Conservation (phyloP, 2,113 vertebrate species). For the Oncorhynchus keta region DNA sequence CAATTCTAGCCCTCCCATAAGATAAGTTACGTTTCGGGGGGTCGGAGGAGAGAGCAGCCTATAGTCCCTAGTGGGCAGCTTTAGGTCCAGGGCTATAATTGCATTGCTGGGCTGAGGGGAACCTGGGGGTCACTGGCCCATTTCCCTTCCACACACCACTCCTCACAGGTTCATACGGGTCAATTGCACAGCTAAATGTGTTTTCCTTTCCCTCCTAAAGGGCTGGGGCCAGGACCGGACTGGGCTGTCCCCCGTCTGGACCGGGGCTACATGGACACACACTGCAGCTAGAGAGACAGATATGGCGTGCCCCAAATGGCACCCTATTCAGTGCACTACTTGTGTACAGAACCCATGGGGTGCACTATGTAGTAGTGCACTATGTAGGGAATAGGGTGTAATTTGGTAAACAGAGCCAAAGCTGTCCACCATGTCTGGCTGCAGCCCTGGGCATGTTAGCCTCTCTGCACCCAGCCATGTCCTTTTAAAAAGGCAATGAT, state of each 20-base stretch:
- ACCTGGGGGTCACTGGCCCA: slow-evolving; percentile 70
- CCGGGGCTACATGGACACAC: slow-evolving; percentile 29
- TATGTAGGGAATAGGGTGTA: too few relatives aligned
- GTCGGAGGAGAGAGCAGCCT: slow-evolving; percentile 35
- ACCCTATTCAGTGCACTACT: too few relatives aligned
- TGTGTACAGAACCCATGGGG: too few relatives aligned
- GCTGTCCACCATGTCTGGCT: too few relatives aligned
- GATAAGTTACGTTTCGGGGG: neutral
- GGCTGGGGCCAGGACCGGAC: slow-evolving; percentile 37
- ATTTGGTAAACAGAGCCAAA: too few relatives aligned
- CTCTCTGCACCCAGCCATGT: too few relatives aligned
- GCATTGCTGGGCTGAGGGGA: slow-evolving; percentile 82
- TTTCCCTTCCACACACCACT: slow-evolving; percentile 31
- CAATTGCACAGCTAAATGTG: slow-evolving; percentile 75
- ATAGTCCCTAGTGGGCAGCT: slow-evolving; percentile 70
- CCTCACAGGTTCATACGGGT: slow-evolving; percentile 48
- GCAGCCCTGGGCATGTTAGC: too few relatives aligned
- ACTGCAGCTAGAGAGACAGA: too few relatives aligned
- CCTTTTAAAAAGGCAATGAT: too few relatives aligned
- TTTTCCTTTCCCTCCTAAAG: slow-evolving; percentile 67
- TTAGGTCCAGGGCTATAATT: slow-evolving; percentile 86
- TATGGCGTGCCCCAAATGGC: too few relatives aligned
- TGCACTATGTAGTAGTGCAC: too few relatives aligned
- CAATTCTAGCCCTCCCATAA: neutral
- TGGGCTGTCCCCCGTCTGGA: slow-evolving; percentile 41